Evolutionary conservation across 2,113 vertebrate genomes (phyloP).

Genomic region (Camelus bactrianus): DNA sequence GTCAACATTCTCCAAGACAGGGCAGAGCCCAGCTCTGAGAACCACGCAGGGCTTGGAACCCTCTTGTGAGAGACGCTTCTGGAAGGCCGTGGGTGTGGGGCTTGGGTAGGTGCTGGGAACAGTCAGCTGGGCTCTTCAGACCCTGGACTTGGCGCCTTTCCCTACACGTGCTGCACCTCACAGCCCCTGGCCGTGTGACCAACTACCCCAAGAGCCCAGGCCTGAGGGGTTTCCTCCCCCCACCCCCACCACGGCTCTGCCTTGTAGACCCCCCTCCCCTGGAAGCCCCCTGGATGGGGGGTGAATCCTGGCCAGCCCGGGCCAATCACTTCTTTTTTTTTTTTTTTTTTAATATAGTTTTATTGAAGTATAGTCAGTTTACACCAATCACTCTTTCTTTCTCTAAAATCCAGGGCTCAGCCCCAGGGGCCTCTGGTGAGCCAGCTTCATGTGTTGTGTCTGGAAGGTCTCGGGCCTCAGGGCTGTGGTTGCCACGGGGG

Average conservation of each 20-base stretch:
- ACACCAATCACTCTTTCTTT: background rate
- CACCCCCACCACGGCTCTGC: too few species aligned
- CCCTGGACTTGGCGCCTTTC: background rate
- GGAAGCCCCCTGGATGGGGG: background rate
- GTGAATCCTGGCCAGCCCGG: background rate
- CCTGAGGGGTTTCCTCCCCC: background rate
- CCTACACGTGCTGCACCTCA: rapidly evolving
- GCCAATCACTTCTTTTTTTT: too few species aligned
- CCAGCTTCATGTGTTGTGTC: rapidly evolving
- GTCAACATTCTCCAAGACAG: background rate
- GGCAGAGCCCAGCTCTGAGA: background rate
- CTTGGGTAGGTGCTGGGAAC: background rate
- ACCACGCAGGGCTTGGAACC: background rate
- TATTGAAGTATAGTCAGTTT: too few species aligned
- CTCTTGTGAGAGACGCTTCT: background rate
- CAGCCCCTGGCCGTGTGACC: background rate
- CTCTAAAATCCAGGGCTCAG: background rate
- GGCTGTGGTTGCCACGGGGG: background rate
- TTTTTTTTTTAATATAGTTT: too few species aligned
- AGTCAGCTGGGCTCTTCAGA: background rate
- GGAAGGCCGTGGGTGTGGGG: background rate
- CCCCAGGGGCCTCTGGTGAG: background rate
- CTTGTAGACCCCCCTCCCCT: background rate
- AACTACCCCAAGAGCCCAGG: background rate
- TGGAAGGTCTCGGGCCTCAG: background rate